phyloP scores from a whole-genome alignment of 2,797 vertebrate genomes.

The Eupleurogrammus muticus region DNA sequence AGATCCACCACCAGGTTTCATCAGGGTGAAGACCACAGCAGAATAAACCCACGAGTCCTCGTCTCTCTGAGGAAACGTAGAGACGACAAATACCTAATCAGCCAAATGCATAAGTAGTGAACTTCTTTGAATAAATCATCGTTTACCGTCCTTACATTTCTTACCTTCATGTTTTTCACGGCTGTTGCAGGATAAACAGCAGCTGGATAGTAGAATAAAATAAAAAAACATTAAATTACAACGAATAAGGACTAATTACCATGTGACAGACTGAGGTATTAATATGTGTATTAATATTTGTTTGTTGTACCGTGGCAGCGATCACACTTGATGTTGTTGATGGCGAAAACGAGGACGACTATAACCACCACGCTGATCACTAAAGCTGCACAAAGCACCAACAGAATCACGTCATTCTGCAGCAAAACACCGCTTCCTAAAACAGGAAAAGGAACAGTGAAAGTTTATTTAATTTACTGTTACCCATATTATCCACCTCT shows the following conservation, averaged over 20 bases:
- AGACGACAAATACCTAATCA: background rate
- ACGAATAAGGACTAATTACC: background rate
- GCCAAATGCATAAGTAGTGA: background rate
- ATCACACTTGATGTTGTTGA: constrained; percentile 19
- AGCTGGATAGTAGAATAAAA: constrained; percentile 11
- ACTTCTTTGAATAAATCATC: background rate
- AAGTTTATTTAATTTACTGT: no score
- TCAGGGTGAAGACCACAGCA: constrained; percentile 27
- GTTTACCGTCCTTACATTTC: constrained; percentile 19
- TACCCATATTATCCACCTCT: background rate
- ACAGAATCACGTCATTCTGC: fast-evolving
- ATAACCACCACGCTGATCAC: constrained; percentile 4
- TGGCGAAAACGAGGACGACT: background rate
- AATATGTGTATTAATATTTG: background rate
- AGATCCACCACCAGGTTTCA: constrained; percentile 2
- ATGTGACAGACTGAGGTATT: background rate
- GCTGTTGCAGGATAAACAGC: background rate
- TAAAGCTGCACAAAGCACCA: constrained; percentile 7
- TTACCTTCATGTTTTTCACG: background rate
- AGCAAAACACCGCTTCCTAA: constrained; percentile 1
- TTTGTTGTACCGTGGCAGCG: constrained; percentile 33
- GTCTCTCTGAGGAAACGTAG: constrained; percentile 33
- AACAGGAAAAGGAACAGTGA: background rate
- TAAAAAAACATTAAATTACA: background rate
- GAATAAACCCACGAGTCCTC: constrained; percentile 40